These are phyloP conservation scores for Volucella inanis DNA, from an alignment of 2,888 invertebrate genomes.

Conservation along the genomic window DNA sequence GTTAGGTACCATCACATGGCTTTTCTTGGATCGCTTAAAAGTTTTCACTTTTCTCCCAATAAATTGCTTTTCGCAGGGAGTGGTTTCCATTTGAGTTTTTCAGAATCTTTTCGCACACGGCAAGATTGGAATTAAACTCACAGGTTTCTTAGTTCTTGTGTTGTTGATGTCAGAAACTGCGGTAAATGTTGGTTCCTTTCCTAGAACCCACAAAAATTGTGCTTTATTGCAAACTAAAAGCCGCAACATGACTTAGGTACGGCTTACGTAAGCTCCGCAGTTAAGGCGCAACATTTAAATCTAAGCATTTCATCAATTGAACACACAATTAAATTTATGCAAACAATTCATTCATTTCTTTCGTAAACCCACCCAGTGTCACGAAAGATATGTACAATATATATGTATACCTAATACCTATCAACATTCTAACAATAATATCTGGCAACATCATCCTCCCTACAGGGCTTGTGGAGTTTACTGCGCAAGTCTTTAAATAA, in stretches of 20 bases:
- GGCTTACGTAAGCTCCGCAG: slow-evolving; percentile 93
- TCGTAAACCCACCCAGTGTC: not conserved
- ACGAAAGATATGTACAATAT: not conserved
- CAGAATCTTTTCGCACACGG: no score
- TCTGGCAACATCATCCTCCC: slow-evolving; percentile 58
- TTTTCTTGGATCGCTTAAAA: no score
- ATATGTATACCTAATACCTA: not conserved
- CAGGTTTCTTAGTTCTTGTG: no score
- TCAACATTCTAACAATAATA: not conserved
- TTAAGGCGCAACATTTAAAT: slow-evolving; percentile 87
- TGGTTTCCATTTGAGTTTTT: no score
- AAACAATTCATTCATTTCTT: slow-evolving; percentile 62
- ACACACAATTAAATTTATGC: slow-evolving; percentile 45
- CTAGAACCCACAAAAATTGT: no score
- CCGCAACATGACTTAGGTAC: slow-evolving; percentile 74
- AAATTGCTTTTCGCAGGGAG: no score
- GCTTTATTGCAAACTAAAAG: no score
- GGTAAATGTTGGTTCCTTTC: no score
- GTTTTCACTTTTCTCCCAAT: no score
- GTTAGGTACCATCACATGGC: no score
- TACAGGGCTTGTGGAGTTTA: slow-evolving; percentile 14
- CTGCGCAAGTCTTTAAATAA: slow-evolving; percentile 55
- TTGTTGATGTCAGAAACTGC: no score
- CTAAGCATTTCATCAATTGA: slow-evolving; percentile 82
- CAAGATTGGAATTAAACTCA: no score